Evolutionary conservation across 2,888 invertebrate species (phyloP).

Genomic region (Meteorus cinctellus): DNA sequence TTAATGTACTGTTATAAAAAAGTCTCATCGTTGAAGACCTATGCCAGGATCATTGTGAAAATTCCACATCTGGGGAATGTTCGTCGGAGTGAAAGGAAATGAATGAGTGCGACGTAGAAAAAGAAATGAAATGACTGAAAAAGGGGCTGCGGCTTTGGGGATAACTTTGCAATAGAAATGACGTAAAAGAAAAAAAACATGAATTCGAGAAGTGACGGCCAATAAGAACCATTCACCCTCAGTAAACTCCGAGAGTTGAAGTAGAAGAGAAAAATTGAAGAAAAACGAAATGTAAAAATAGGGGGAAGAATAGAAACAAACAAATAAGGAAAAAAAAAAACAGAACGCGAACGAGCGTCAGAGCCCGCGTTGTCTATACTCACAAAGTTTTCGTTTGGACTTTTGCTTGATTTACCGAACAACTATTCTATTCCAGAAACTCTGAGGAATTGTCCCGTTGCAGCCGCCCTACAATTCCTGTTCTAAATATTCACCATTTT

Average conservation of each 20-base stretch:
- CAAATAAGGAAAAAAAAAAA: constrained; percentile 42
- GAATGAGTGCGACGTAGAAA: background rate
- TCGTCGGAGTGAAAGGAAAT: constrained; percentile 18
- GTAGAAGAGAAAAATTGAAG: constrained; percentile 39
- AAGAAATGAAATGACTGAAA: background rate
- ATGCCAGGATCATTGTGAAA: constrained; percentile 61
- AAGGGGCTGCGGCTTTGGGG: constrained; percentile 42
- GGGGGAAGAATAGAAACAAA: constrained; percentile 31
- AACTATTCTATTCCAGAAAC: constrained; percentile 5
- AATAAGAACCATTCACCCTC: constrained; percentile 35
- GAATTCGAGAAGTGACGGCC: constrained; percentile 31
- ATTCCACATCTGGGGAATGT: constrained; percentile 63
- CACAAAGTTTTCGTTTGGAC: constrained; percentile 48
- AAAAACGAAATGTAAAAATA: constrained; percentile 29
- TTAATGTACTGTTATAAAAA: constrained; percentile 51
- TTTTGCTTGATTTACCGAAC: constrained; percentile 41
- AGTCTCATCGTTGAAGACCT: constrained; percentile 59
- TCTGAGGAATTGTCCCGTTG: background rate
- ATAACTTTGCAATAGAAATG: constrained; percentile 17
- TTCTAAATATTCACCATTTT: constrained; percentile 27
- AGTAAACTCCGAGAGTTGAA: constrained; percentile 47
- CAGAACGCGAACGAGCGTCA: constrained; percentile 32
- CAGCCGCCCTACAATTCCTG: background rate
- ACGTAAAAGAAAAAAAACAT: constrained; percentile 15
- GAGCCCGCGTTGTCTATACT: constrained; percentile 31